Conservation (phyloP, 2,797 vertebrate genomes). For the Peromyscus aztecus region DNA sequence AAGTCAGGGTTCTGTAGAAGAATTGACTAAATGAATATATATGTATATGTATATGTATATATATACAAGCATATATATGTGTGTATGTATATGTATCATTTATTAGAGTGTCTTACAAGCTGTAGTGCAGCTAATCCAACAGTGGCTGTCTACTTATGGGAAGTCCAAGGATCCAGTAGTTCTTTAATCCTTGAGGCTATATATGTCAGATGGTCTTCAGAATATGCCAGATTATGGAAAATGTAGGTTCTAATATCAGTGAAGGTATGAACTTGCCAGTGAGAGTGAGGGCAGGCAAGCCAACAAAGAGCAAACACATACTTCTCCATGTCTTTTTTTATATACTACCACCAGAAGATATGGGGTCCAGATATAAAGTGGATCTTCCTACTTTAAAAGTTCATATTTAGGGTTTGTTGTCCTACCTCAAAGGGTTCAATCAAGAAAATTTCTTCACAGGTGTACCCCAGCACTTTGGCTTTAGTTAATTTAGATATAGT, state of each 20-base stretch:
- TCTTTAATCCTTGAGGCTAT: background rate
- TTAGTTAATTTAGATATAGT: background rate
- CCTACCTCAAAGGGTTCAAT: background rate
- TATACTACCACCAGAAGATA: background rate
- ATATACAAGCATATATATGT: too few species aligned
- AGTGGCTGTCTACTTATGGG: background rate
- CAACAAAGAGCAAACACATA: background rate
- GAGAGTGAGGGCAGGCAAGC: too few species aligned
- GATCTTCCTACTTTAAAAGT: background rate
- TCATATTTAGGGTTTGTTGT: background rate
- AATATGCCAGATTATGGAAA: background rate
- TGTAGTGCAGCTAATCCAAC: background rate
- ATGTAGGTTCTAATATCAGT: background rate
- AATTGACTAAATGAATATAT: background rate
- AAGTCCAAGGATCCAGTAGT: background rate
- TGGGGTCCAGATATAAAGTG: background rate
- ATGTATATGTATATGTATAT: background rate
- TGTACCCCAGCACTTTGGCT: background rate
- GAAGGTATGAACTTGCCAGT: background rate
- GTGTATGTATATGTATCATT: background rate
- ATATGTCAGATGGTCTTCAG: background rate
- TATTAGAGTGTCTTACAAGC: background rate
- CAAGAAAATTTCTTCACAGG: background rate
- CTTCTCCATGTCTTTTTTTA: background rate
- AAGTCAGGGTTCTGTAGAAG: background rate